Base-by-base conservation (phyloP, 2,888 invertebrate species). In the Spodoptera picta region DNA sequence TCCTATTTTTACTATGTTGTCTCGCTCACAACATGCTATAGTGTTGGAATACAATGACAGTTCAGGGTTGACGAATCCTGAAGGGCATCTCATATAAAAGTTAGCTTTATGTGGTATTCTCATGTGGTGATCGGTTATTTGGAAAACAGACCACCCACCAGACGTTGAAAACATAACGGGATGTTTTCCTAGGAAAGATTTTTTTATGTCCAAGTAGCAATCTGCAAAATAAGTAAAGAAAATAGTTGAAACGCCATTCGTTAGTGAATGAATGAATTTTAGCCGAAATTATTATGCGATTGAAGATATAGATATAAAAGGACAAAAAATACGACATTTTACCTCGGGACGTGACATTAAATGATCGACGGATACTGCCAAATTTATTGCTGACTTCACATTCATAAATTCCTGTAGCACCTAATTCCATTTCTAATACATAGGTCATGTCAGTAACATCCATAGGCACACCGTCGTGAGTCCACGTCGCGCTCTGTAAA, bases 361-460 rank as follows among this genome's bases (percentile, higher is more conserved):
- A 90, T 10, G 75, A 70, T 24, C 89, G 81, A 12, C 48, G 71
- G 11, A 87, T 82, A 42, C 52, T 80, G 24, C 91, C 91, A 49
- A 81, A 84, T 0, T 59, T 54, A 69, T 92, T 92, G 23, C 65
- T 79, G 0, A 87, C 86, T 31, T 83, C 68, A 65, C 91, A 92
- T 1, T 71, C 75, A 52, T 88, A 91, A n/a, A 63, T 68, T 14
- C 91, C 91, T n/a, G 79, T 77, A 31, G 78, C 73, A 1, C 68
- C 61, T 1, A 65, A 47, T 19, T 57, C 73, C 86, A 87, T 86
- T 6, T 61, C 48, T 4, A 86, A 58, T 2, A 65, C n/a, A 41
- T 83, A 69, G 11, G 55, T 57, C 69, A 75, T 78, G 0, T 69
- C 65, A 1, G 76, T 73, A 7, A 64, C 54, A 5, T 69, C 65